Conservation (phyloP, 2,888 invertebrate genomes). For the Lasioglossum figueresi region DNA sequence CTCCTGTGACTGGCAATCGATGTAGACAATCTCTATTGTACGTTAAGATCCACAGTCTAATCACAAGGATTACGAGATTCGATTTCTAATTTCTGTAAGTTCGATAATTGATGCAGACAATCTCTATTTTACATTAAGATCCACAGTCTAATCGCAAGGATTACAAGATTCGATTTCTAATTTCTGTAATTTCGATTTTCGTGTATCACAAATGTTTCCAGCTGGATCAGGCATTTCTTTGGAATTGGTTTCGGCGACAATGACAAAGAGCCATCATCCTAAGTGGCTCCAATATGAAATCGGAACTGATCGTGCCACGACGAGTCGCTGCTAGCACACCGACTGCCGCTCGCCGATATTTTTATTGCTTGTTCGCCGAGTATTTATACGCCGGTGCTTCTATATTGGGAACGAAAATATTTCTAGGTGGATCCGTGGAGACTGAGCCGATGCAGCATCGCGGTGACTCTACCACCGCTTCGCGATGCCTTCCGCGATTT, state of each 20-base stretch:
- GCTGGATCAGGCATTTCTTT: neutral
- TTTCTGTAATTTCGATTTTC: neutral
- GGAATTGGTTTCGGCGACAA: neutral
- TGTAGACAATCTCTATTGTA: neutral
- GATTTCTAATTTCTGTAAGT: neutral
- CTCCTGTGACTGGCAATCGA: neutral
- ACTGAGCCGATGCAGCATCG: conserved; percentile 29
- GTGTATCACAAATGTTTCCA: neutral
- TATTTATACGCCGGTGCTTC: conserved; percentile 76
- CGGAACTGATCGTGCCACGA: conserved; percentile 11
- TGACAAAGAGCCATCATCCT: neutral
- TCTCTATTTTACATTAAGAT: neutral
- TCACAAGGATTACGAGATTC: neutral
- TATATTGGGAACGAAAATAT: conserved; percentile 79
- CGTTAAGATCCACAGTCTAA: neutral
- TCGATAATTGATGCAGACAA: neutral
- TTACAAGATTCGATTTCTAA: neutral
- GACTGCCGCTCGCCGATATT: conserved; percentile 68
- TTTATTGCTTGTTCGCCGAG: conserved; percentile 75
- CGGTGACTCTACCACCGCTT: neutral
- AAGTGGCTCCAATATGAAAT: conserved; percentile 26
- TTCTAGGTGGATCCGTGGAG: conserved; percentile 67
- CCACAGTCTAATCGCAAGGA: too few relatives aligned
- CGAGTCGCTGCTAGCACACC: conserved; percentile 3
- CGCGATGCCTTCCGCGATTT: conserved; percentile 46